Base-by-base conservation (phyloP, 1,140 invertebrate genomes). In the Pseudachorutes palmiensis region DNA sequence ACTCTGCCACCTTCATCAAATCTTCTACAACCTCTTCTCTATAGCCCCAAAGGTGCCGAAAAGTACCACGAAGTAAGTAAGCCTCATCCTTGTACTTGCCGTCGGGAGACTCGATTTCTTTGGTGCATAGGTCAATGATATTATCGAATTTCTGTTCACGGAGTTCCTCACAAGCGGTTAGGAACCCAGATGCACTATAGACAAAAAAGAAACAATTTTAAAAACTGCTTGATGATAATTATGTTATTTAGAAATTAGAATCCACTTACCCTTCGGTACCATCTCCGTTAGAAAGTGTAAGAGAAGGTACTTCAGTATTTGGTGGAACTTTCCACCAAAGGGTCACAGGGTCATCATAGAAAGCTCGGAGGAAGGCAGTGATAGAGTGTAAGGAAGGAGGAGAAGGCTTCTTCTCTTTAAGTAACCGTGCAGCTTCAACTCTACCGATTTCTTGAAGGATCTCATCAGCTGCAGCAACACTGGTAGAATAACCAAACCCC, bases 311-410 rank as follows among this genome's bases (percentile, higher is more conserved):
- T n/a, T n/a, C n/a, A n/a, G n/a, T n/a, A n/a, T n/a, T n/a, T n/a
- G n/a, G n/a, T n/a, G n/a, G n/a, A n/a, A n/a, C n/a, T n/a, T n/a
- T n/a, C 70, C 65, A 64, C 57, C 68, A 22, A 62, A 59, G 55
- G 0, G 64, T 71, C 29, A 73, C 59, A 16, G 72, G 72, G 57
- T 73, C 69, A 57, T 69, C 66, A 30, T 70, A 64, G 59, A 69
- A 73, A 62, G 85, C 83, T 78, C 66, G 26, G 14, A 71, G 31
- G 31, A 71, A 95, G 19, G 86, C 88, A 72, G 85, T 87, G 28
- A 94, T 87, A 74, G 91, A 92, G 77, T 88, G 84, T 70, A 87
- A 85, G 0, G 91, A 93, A 16, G 92, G 91, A 79, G 91, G 85
- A 1, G 86, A 76, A 12, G 89, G 85, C 72, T 83, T 81, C 74